A percentile compares a stretch with the other conserved stretches of the same genome.
Evolutionary conservation across 2,888 invertebrate species (phyloP).

Genomic region (Troides oblongomaculatus): DNA sequence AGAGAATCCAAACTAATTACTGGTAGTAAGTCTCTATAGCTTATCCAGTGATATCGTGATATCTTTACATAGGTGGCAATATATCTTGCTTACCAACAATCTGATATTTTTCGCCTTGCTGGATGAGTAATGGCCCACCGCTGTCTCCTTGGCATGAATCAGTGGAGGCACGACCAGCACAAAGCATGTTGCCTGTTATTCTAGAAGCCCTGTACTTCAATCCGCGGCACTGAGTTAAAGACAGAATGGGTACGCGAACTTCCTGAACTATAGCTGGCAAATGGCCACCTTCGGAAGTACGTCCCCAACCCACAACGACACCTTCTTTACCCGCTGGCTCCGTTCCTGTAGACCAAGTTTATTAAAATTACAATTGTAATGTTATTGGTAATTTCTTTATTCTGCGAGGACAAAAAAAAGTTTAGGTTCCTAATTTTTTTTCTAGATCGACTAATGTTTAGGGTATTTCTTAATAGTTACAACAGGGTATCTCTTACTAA

Average conservation of each 20-base stretch:
- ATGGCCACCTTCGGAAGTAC: constrained; percentile 89
- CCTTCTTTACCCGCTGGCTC: constrained; percentile 87
- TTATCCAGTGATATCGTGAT: too few species aligned
- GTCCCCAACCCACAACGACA: constrained; percentile 92
- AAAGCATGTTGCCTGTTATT: constrained; percentile 84
- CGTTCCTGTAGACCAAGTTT: constrained; percentile 52
- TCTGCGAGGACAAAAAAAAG: not conserved
- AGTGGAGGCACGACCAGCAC: constrained; percentile 89
- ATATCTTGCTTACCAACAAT: constrained; percentile 83
- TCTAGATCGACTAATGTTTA: too few species aligned
- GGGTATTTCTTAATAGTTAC: too few species aligned
- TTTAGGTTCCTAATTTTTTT: not conserved
- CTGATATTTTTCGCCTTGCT: constrained; percentile 87
- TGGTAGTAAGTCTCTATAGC: too few species aligned
- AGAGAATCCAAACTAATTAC: too few species aligned
- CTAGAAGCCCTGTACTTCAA: constrained; percentile 91
- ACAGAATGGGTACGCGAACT: constrained; percentile 90
- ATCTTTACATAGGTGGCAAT: too few species aligned
- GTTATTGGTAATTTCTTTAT: not conserved
- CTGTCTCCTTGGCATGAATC: constrained; percentile 95
- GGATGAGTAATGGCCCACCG: constrained; percentile 89
- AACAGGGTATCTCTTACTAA: not conserved
- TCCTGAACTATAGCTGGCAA: constrained; percentile 90
- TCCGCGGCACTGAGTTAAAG: constrained; percentile 87
- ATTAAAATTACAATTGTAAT: not conserved